Percentiles rank a stretch among this genome's conserved stretches.
Evolutionary conservation across 2,797 vertebrate species (phyloP).

Genomic region (Rhincodon typus): DNA sequence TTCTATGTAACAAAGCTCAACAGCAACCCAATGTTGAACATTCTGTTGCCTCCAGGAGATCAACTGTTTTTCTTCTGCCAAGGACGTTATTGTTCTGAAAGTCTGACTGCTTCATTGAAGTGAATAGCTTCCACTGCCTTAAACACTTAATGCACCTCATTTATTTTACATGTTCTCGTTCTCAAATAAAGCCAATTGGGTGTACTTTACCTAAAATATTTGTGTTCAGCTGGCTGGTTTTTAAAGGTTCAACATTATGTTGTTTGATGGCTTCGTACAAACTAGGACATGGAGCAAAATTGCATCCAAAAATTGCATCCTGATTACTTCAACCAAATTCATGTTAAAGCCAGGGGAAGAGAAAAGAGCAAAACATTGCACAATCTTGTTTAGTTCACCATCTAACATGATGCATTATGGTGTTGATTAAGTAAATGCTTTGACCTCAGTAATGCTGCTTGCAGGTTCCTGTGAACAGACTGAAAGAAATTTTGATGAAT

Average conservation of each 20-base stretch:
- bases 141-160: neutral
- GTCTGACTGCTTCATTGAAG: neutral
- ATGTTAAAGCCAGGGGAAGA: neutral
- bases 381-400: conserved; percentile 45
- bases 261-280: neutral
- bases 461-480: conserved; percentile 44
- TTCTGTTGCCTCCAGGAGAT: conserved; percentile 7
- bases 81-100: neutral
- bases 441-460: conserved; percentile 48
- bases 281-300: neutral
- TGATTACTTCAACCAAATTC: neutral
- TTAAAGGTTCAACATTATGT: neutral
- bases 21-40: neutral
- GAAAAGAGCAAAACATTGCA: conserved; percentile 43
- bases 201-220: neutral
- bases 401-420: conserved; percentile 48
- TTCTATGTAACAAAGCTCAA: neutral
- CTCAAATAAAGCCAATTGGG: neutral
- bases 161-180: neutral
- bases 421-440: conserved; percentile 51
- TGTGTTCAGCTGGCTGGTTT: neutral
- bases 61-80: neutral
- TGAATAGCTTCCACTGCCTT: conserved; percentile 12
- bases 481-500: conserved; percentile 51
- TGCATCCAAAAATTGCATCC: neutral